These are phyloP conservation scores for Drosophila lowei DNA, from an alignment of 1,140 invertebrate genomes.

Conservation along the genomic window DNA sequence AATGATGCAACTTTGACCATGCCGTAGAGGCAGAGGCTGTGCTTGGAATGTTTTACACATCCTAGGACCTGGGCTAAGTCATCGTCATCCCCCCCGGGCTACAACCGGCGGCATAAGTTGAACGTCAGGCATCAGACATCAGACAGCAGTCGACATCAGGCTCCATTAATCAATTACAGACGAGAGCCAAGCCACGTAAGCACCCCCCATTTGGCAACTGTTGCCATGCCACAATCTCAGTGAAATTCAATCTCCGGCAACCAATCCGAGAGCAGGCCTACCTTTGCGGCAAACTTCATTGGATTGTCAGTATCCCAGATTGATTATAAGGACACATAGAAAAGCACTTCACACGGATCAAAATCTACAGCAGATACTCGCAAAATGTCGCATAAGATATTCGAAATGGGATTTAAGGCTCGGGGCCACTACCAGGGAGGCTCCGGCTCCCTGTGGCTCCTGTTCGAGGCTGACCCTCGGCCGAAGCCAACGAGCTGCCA, in stretches of 20 bases:
- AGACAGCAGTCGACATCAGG: slow-evolving; percentile 62
- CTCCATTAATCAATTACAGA: slow-evolving; percentile 77
- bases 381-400: no score
- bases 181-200: slow-evolving; percentile 10
- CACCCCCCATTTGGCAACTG: slow-evolving; percentile 11
- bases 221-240: slow-evolving; percentile 11
- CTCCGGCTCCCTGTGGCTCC: slow-evolving; percentile 67
- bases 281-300: slow-evolving; percentile 47
- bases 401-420: neutral
- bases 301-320: slow-evolving; percentile 34
- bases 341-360: no score
- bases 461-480: no score
- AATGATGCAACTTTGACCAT: slow-evolving; percentile 45
- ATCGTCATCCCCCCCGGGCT: slow-evolving; percentile 4
- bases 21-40: neutral
- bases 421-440: no score
- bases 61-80: slow-evolving; percentile 17
- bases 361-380: no score
- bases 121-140: slow-evolving; percentile 45
- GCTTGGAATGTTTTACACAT: neutral
- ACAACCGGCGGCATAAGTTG: slow-evolving; percentile 25
- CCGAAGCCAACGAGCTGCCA: slow-evolving; percentile 2
- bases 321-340: slow-evolving; percentile 27
- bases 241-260: slow-evolving; percentile 46
- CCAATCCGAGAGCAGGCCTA: slow-evolving; percentile 21